phyloP scores from a whole-genome alignment of 2,888 invertebrate species.

The Aphelenchoides bicaudatus region DNA sequence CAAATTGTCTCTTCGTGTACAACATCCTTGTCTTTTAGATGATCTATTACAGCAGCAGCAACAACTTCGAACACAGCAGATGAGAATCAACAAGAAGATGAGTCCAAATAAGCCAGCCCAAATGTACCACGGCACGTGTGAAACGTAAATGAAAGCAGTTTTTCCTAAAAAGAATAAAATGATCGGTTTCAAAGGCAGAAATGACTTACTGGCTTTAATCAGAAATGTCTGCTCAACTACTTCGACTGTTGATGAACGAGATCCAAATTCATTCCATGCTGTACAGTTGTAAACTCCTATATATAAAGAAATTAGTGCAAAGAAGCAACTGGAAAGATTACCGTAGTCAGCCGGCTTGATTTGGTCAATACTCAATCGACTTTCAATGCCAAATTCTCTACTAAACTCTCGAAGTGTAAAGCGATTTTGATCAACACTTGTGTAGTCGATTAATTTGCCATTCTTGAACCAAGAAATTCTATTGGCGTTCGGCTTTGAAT shows the following conservation, averaged over 20 bases:
- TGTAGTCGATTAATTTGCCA: constrained; percentile 44
- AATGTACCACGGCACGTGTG: constrained; percentile 13
- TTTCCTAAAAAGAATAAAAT: constrained; percentile 7
- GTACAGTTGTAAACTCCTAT: constrained; percentile 61
- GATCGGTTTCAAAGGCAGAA: background rate
- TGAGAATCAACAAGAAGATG: constrained; percentile 1
- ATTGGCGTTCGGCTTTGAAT: constrained; percentile 46
- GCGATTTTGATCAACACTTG: constrained; percentile 17
- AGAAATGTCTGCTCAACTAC: constrained; percentile 19
- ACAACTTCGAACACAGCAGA: constrained; percentile 12
- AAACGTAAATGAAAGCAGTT: background rate
- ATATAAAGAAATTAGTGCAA: no score
- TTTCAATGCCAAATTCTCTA: constrained; percentile 49
- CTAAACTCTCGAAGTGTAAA: constrained; percentile 46
- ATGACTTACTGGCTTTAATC: constrained; percentile 25
- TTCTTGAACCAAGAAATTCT: constrained; percentile 47
- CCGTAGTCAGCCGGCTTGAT: constrained; percentile 52
- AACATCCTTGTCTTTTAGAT: background rate
- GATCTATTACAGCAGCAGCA: constrained; percentile 13
- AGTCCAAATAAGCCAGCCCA: constrained; percentile 1
- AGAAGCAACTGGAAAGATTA: no score
- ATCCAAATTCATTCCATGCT: constrained; percentile 55
- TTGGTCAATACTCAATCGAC: constrained; percentile 47
- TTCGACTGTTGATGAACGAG: constrained; percentile 22
- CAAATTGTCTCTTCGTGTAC: constrained; percentile 7